Conservation (phyloP, 2,113 vertebrate species). For the Hydrochoerus hydrochaeris region DNA sequence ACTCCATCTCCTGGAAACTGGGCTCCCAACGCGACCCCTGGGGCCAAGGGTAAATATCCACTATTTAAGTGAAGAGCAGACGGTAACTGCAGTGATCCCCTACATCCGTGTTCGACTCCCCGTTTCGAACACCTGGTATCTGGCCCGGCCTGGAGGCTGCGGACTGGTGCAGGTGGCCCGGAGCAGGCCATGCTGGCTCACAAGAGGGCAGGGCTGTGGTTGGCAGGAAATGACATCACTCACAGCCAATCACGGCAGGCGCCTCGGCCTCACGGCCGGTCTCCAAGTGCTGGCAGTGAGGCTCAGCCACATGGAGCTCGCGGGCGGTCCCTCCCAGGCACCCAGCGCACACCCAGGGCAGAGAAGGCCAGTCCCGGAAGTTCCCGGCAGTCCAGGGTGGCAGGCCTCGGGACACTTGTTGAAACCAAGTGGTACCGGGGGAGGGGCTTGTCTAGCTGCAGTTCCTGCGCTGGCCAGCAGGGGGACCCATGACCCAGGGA, state of each 20-base stretch:
- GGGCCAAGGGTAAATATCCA: background rate
- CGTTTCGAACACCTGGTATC: background rate
- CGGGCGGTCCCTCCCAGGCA: background rate
- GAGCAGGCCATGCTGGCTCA: background rate
- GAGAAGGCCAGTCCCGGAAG: background rate
- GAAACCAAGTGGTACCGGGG: background rate
- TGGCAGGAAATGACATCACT: constrained; percentile 78
- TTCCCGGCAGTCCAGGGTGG: background rate
- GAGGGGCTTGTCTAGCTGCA: background rate
- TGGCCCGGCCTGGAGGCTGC: background rate
- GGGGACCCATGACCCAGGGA: constrained; percentile 73
- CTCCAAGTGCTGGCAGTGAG: background rate
- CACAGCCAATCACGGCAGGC: constrained; percentile 69
- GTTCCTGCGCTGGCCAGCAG: constrained; percentile 64
- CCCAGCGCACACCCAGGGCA: background rate
- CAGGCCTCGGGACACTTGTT: background rate
- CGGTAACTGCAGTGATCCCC: background rate
- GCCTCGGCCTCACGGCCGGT: background rate
- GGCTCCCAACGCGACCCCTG: background rate
- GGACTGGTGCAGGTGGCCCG: background rate
- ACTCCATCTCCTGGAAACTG: background rate
- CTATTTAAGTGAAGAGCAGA: background rate
- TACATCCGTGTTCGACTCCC: background rate
- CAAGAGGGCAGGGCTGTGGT: constrained; percentile 40
- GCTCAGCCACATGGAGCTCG: background rate